Conservation (phyloP, 2,888 invertebrate genomes). For the Machimus rusticus region DNA sequence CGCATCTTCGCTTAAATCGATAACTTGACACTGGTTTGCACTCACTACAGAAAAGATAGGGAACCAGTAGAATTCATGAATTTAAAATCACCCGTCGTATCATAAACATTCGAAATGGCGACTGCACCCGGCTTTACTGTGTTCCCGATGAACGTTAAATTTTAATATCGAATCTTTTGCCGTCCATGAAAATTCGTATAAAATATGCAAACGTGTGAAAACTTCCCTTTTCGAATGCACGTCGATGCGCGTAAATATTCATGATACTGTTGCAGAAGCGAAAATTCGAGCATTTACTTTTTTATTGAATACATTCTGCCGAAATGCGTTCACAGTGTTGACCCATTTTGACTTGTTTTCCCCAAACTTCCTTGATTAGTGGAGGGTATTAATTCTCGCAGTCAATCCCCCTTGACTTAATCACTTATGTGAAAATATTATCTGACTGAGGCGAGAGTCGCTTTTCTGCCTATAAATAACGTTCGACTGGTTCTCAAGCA, state of each 20-base stretch:
- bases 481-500: neutral
- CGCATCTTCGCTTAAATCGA: neutral
- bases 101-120: neutral
- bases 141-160: neutral
- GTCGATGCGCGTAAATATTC: neutral
- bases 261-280: neutral
- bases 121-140: neutral
- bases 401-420: neutral
- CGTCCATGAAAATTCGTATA: neutral
- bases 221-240: neutral
- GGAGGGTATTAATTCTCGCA: neutral
- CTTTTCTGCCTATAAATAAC: neutral
- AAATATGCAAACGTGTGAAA: neutral
- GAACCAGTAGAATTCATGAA: neutral
- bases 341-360: neutral
- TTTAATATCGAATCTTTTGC: neutral
- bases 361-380: neutral
- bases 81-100: neutral
- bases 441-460: neutral
- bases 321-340: neutral
- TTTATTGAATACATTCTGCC: neutral
- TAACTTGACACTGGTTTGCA: neutral
- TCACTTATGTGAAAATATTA: neutral
- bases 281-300: neutral
- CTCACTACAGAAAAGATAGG: neutral